Evolutionary conservation across 2,888 invertebrate species (phyloP), one percentile per base, ranked within the genome.

Genomic region (Volucella inanis): DNA sequence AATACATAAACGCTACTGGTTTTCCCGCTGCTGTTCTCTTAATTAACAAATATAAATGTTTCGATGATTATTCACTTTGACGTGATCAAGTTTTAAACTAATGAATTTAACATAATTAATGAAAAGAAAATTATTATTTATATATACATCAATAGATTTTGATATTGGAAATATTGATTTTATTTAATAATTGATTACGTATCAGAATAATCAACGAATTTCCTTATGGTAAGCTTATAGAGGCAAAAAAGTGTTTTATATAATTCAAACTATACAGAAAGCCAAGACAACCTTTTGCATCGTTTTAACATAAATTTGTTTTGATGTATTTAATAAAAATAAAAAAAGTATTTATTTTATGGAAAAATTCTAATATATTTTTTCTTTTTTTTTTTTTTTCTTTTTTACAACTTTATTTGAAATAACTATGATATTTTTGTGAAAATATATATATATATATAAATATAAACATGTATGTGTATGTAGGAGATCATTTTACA

Each of bases 401-500:
- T 80, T 77, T 65, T 79, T 62, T 61, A 82, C 52, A 52, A 62
- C 71, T 70, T 75, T 43, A 70, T 31, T 71, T 55, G 14, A 49
- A 61, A 82, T 71, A 68, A 61, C 57, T 52, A 14, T 22, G 18
- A 22, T 22, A 22, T 41, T 49, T 80, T 61, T 15, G 18, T 18
- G 49, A 22, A 54, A 78, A 65, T 62, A 62, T 22, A 75, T 15
- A 76, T 47, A 47, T 70, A 10, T 76, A 31, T 31, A 31, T 6
- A 49, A 38, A 45, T 22, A 39, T 59, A 50, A 18, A 55, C 12
- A 62, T 41, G 18, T 47, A 45, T 55, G 43, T 62, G 38, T 70
- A 57, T 89, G 84, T 90, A 94, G 94, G 94, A 94, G 92, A 92
- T 93, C 90, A 93, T 94, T 90, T 93, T 93, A 92, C 93, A 93